phyloP scores from a whole-genome alignment of 92 coral and sea anemone genomes.

The Isaurus tuberculatus region DNA sequence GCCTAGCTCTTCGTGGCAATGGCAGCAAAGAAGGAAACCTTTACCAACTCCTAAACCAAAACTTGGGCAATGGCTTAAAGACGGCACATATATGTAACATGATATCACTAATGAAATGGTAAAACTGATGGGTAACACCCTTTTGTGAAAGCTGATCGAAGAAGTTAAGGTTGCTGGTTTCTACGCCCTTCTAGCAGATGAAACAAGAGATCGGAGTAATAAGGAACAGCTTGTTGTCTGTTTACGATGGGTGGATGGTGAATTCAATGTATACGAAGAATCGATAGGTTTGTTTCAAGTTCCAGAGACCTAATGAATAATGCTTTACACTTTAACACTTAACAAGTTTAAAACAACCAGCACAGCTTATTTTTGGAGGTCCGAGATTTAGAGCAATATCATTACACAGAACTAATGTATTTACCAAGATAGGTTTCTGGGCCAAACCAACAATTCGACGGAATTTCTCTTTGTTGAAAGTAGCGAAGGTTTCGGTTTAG shows the following conservation, averaged over 20 bases:
- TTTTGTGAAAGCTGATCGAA: conserved; percentile 5
- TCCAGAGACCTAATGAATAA: no score
- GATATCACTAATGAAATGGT: conserved; percentile 42
- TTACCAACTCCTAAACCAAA: conserved; percentile 27
- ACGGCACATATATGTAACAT: conserved; percentile 31
- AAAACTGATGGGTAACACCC: conserved; percentile 30
- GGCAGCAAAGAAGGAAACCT: conserved; percentile 42
- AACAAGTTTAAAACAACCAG: no score
- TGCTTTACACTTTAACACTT: no score
- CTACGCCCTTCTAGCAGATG: conserved; percentile 10
- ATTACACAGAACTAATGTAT: no score
- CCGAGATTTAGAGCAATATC: no score
- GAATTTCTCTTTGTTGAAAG: no score
- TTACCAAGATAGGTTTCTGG: no score
- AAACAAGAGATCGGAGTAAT: conserved; percentile 26
- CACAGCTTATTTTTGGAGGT: no score
- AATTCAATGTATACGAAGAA: conserved; percentile 20
- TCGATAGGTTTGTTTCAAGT: conserved; percentile 40
- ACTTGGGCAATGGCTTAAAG: conserved; percentile 7
- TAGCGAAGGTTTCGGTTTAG: no score
- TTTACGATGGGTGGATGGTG: conserved; percentile 43
- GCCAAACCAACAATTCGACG: no score
- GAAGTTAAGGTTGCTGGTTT: conserved; percentile 16
- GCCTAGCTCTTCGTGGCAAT: conserved; percentile 42
- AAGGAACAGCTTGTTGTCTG: conserved; percentile 44